Percentiles rank a stretch among this genome's conserved stretches.
These are phyloP conservation scores for Dasypus novemcinctus DNA, from an alignment of 2,113 vertebrate genomes.

Conservation along the genomic window DNA sequence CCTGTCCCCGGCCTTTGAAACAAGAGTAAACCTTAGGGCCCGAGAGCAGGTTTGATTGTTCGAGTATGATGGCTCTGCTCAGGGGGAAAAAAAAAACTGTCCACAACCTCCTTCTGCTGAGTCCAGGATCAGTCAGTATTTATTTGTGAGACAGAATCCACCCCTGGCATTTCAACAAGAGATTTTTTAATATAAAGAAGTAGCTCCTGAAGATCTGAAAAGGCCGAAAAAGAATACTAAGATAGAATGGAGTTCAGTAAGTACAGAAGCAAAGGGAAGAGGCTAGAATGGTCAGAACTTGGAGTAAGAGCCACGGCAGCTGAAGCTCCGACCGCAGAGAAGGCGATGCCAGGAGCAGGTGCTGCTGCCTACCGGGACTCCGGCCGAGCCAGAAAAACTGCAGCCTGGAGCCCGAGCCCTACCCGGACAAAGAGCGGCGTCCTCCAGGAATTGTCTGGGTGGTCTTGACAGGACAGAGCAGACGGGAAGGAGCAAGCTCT, in stretches of 20 bases:
- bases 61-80: not conserved
- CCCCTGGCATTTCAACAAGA: not conserved
- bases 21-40: not conserved
- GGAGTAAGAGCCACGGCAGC: not conserved
- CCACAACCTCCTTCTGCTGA: not conserved
- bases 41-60: not conserved
- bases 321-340: not conserved
- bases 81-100: too few relatives aligned
- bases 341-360: too few relatives aligned
- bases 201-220: not conserved
- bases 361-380: not conserved
- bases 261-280: not conserved
- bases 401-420: not conserved
- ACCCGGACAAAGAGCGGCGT: not conserved
- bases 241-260: not conserved
- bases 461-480: not conserved
- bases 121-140: not conserved
- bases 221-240: not conserved
- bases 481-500: too few relatives aligned
- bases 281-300: not conserved
- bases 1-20: not conserved
- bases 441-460: too few relatives aligned
- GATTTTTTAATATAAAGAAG: not conserved
- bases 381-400: not conserved
- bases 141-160: not conserved